Evolutionary conservation across 2,113 vertebrate genomes (phyloP), one percentile per base, ranked within the genome.

Genomic region (Steatornis caripensis): DNA sequence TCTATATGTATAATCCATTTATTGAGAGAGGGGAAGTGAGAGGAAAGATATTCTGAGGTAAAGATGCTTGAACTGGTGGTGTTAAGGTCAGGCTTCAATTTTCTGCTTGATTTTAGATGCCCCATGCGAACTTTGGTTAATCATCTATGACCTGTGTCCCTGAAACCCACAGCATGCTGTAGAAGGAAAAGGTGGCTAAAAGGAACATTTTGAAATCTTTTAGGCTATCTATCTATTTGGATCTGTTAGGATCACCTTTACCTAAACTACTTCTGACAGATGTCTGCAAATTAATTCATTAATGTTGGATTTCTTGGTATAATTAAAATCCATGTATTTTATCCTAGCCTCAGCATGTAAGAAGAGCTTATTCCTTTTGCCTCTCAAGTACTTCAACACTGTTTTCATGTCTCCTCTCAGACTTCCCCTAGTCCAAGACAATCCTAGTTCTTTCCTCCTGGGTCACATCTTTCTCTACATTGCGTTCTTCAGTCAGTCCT

Each of bases 61-160:
- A 82, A 87, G 41, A 72, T n/a, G 49, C 30, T 92, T 95, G 90
- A 95, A 84, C 80, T 79, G n/a, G 9, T 70, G 30, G 16, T 82
- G 65, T 26, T 89, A 91, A 95, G 76, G 87, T 89, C 90, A 93
- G 41, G n/a, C 57, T 95, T 97, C 69, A 89, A 82, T 92, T 97
- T 94, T 92, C 95, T 93, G 69, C 89, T 93, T 92, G 88, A 53
- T 90, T 87, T 86, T 94, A 87, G 88, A 84, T 89, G 83, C 54
- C 79, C 64, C 6, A 5, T 71, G 34, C 96, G 86, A 93, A 89
- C 57, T 87, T 89, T 41, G 45, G 45, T 92, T 90, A 89, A 88
- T 68, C 76, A 95, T 57, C 91, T 41, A 10, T 80, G 72, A 90
- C 61, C 64, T 55, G 23, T 32, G 60, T 88, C 51, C 48, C 77